These are phyloP conservation scores for Pseudorhombus dupliciocellatus DNA, from an alignment of 2,113 vertebrate species.

Conservation along the genomic window DNA sequence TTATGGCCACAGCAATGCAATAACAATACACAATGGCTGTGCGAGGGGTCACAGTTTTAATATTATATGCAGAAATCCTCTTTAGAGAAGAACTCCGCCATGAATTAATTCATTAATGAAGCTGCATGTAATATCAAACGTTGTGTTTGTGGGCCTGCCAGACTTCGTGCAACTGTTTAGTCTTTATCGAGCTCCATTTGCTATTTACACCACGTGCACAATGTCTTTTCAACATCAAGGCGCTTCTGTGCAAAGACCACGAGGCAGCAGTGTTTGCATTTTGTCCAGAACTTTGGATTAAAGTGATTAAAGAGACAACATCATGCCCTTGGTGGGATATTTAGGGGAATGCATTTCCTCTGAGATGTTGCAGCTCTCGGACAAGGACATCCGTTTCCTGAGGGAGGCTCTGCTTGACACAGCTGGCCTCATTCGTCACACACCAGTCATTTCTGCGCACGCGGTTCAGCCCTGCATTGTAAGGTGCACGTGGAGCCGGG, in stretches of 20 bases:
- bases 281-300: constrained; percentile 41
- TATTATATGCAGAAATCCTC: no score
- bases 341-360: constrained; percentile 39
- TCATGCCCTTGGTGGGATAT: constrained; percentile 58
- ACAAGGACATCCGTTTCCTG: constrained; percentile 70
- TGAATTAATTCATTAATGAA: no score
- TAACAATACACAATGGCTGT: no score
- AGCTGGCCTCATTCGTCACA: constrained; percentile 58
- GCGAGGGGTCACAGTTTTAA: no score
- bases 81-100: no score
- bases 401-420: constrained; percentile 63
- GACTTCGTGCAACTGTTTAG: background rate
- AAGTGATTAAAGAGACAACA: constrained; percentile 44
- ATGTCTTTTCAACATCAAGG: background rate
- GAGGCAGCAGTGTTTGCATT: constrained; percentile 7
- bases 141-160: no score
- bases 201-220: background rate
- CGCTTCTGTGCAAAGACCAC: constrained; percentile 11
- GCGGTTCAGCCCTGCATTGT: constrained; percentile 30
- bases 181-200: background rate
- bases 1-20: no score
- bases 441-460: constrained; percentile 25
- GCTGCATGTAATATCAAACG: no score
- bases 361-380: constrained; percentile 46
- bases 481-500: constrained; percentile 5